Conservation (phyloP, 1,140 invertebrate species). For the Macrobrachium nipponense region DNA sequence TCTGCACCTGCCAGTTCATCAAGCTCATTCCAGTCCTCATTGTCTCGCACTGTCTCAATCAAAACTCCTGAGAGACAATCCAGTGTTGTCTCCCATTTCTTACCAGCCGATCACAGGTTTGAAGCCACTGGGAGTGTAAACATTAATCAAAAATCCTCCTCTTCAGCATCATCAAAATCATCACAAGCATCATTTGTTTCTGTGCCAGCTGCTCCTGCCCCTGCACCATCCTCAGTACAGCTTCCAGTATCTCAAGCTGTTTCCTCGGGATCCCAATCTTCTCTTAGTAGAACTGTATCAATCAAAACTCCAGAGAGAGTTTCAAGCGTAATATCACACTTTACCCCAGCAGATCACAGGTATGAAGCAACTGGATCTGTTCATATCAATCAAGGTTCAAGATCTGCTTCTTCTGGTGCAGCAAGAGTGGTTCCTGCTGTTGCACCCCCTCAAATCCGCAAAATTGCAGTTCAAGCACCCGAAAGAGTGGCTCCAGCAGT, state of each 20-base stretch:
- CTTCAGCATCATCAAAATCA: background rate
- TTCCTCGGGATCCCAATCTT: slow-evolving; percentile 2
- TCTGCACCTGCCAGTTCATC: background rate
- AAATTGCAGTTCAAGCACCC: too few relatives aligned
- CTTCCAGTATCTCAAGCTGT: background rate
- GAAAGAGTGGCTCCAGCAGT: too few relatives aligned
- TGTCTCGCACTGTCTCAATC: slow-evolving; percentile 34
- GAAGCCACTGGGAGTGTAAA: slow-evolving; percentile 36
- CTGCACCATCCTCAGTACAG: background rate
- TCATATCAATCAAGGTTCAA: slow-evolving; percentile 44
- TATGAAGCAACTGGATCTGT: slow-evolving; percentile 59
- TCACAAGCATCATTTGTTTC: background rate
- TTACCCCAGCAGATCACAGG: slow-evolving; percentile 52
- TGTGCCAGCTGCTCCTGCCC: slow-evolving; percentile 7
- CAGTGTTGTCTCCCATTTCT: slow-evolving; percentile 32
- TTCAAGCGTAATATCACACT: slow-evolving; percentile 53
- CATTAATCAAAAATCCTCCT: slow-evolving; percentile 2
- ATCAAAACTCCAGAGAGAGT: slow-evolving; percentile 49
- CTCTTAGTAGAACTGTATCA: slow-evolving; percentile 45
- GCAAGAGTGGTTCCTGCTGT: background rate
- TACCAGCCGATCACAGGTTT: slow-evolving; percentile 35
- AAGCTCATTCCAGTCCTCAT: background rate
- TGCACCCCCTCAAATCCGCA: background rate
- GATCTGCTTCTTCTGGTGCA: background rate
- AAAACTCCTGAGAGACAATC: slow-evolving; percentile 20